Evolutionary conservation across 2,888 invertebrate species (phyloP), one percentile per base, ranked within the genome.

Genomic region (Pantelozetes paolii): DNA sequence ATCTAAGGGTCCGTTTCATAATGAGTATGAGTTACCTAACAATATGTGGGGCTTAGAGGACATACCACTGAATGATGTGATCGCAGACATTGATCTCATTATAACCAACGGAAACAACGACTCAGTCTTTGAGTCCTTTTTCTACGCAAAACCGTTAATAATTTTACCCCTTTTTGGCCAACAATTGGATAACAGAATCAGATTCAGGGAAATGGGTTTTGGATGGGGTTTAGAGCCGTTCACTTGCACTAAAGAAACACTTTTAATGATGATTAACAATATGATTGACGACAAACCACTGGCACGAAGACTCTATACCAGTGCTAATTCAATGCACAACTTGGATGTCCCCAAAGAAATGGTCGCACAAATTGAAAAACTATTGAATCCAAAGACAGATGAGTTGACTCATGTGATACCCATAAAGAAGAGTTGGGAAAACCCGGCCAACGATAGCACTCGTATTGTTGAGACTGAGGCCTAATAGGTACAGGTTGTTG

Each of bases 21-120:
- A 59, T 15, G 5, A 57, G 9, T 72, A 72, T 40, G 59, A 72
- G 23, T 59, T 72, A 15, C 36, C 72, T 2, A 36, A 54, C 59
- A 72, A 72, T 40, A 72, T 72, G 72, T 72, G 40, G 32, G 72
- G 72, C 13, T 18, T 36, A 13, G 59, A 72, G 26, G 30, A 57
- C 36, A 54, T 72, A 32, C 72, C 57, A n/a, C 40, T 54, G 6
- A 6, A 8, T 18, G 54, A 54, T 32, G 72, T 72, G 2, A 23
- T 72, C 1, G 2, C n/a, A 3, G 9, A 6, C 2, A 26, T 72
- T 2, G 20, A 62, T 36, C 23, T 72, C 36, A 26, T 72, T 40
- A 36, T 72, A 36, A 36, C 72, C 8, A 20, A 32, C 30, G 72
- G 72, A 6, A 62, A 59, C 54, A 72, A 6, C 15, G 59, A 72